Evolutionary conservation across 2,113 vertebrate genomes (phyloP).

Genomic region (Setophaga coronata): DNA sequence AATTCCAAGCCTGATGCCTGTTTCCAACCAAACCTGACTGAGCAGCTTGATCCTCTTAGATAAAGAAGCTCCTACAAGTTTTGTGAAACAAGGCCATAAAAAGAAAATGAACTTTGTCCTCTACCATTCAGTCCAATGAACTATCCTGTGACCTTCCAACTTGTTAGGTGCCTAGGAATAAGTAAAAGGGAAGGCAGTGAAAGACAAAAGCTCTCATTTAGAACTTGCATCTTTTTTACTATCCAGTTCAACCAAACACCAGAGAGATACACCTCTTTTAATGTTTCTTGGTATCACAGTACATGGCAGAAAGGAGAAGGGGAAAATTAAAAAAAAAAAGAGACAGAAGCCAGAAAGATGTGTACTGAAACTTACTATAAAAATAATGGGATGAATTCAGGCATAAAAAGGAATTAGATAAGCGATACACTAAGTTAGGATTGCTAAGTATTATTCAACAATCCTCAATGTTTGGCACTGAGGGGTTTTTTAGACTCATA

Average conservation of each 20-base stretch:
- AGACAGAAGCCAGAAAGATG: not conserved
- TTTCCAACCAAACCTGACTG: not conserved
- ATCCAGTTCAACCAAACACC: not conserved
- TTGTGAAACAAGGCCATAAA: not conserved
- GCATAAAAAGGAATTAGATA: not conserved
- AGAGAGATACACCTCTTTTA: not conserved
- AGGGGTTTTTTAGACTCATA: not conserved
- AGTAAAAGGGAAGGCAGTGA: not conserved
- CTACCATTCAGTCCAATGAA: not conserved
- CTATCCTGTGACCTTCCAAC: not conserved
- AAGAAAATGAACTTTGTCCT: not conserved
- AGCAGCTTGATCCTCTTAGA: not conserved
- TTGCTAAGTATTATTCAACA: not conserved
- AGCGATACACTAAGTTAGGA: not conserved
- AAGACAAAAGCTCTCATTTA: not conserved
- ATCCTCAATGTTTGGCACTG: not conserved
- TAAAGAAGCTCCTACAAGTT: not conserved
- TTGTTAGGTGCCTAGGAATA: not conserved
- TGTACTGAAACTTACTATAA: not conserved
- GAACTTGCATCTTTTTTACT: not conserved
- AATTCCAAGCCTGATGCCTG: not conserved
- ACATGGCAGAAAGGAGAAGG: accelerated
- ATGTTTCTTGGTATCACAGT: not conserved
- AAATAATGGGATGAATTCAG: not conserved
- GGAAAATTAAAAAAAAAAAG: not conserved